These are phyloP conservation scores for Agrochola litura DNA, from an alignment of 2,888 invertebrate genomes.

Conservation along the genomic window DNA sequence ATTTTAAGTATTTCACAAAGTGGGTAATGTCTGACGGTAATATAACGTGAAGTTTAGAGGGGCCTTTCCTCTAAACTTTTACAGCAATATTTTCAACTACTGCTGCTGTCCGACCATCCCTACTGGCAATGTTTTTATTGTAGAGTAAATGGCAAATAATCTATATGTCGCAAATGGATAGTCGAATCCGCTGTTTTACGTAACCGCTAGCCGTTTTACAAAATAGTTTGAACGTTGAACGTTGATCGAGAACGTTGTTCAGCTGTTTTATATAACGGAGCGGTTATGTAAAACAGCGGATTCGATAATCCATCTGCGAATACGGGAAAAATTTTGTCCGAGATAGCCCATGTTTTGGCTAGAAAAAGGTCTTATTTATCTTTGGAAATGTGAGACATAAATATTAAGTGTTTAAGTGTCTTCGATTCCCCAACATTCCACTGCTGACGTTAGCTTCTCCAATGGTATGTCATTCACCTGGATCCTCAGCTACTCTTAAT, in stretches of 20 bases:
- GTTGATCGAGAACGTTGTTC: no score
- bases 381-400: neutral
- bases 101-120: neutral
- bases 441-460: neutral
- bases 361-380: neutral
- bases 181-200: no score
- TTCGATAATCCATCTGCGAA: no score
- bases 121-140: neutral
- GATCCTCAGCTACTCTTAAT: neutral
- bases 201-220: no score
- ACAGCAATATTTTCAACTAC: neutral
- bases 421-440: neutral
- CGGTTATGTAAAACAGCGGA: no score
- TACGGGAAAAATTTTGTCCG: neutral
- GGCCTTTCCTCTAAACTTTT: no score
- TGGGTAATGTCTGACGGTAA: neutral
- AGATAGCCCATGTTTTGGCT: neutral
- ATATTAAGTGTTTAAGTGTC: neutral
- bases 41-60: neutral
- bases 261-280: no score
- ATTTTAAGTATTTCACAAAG: neutral
- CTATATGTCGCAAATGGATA: neutral
- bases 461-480: neutral
- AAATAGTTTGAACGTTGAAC: no score
- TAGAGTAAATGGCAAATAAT: neutral